Evolutionary conservation across 2,888 invertebrate species (phyloP), one percentile per base, ranked within the genome.

Genomic region (Enchytraeus crypticus): DNA sequence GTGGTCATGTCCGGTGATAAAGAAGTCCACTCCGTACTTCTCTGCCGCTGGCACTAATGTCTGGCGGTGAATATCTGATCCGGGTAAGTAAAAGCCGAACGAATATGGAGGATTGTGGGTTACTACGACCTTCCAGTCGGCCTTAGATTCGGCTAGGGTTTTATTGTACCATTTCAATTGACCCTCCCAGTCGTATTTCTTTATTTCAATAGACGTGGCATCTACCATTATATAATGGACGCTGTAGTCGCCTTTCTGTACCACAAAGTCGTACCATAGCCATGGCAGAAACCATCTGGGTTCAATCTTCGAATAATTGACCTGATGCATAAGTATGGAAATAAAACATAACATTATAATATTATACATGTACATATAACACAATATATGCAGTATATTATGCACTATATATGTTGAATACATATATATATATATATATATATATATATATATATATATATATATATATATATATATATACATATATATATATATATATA

Each of bases 1-100:
- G 56, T 63, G 63, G 21, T 63, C 63, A 30, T 63, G 63, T 14
- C 63, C 63, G 38, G 18, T 30, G 5, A 63, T 8, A 21, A 21
- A 58, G n/a, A 63, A 5, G n/a, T 57, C 57, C 8, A 47, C 63
- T 26, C 51, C 46, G 32, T 62, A 33, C 30, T 45, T 5, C 18
- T 51, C 32, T 51, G 51, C 5, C n/a, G 38, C 2, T 11, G 56
- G 56, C 5, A 45, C 8, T n/a, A n/a, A n/a, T n/a, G n/a, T n/a
- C n/a, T n/a, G n/a, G n/a, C n/a, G n/a, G n/a, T n/a, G n/a, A n/a
- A n/a, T n/a, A n/a, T n/a, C n/a, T n/a, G n/a, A n/a, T n/a, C n/a
- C n/a, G n/a, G 57, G 57, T n/a, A 21, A 47, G 53, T 62, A 47
- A 1, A n/a, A 14, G 33, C 59, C 62, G 14, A 26, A 34, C 1